A percentile compares a stretch with the other conserved stretches of the same genome.
These are phyloP conservation scores for Girardinus metallicus DNA, from an alignment of 2,797 vertebrate genomes.

Conservation along the genomic window DNA sequence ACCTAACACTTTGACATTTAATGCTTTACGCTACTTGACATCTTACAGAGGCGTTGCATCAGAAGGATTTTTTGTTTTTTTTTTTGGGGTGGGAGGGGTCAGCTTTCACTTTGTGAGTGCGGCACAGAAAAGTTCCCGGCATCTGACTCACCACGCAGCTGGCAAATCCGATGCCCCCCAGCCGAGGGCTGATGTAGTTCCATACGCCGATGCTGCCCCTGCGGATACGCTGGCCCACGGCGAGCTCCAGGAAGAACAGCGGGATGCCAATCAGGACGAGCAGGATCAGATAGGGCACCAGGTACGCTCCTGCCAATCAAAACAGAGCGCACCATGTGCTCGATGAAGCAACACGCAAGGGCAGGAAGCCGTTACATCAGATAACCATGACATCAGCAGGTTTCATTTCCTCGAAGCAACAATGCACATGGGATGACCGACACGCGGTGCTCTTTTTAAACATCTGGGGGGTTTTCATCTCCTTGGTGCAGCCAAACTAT, in stretches of 20 bases:
- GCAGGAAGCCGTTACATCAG: slow-evolving; percentile 21
- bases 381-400: neutral
- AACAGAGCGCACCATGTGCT: neutral
- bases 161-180: slow-evolving; percentile 96
- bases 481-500: slow-evolving; percentile 48
- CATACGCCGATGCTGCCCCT: slow-evolving; percentile 97
- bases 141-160: slow-evolving; percentile 91
- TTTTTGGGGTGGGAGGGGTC: no score
- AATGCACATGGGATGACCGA: neutral
- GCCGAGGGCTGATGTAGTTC: slow-evolving; percentile 97
- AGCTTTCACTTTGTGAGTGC: neutral
- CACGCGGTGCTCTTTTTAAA: neutral
- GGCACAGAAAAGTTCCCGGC: neutral
- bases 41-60: neutral
- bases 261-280: slow-evolving; percentile 95
- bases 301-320: slow-evolving; percentile 89
- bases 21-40: neutral
- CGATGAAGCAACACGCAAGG: neutral
- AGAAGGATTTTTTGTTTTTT: neutral
- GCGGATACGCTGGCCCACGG: slow-evolving; percentile 94
- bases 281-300: slow-evolving; percentile 94
- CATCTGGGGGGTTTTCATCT: slow-evolving; percentile 20
- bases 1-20: neutral
- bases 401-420: slow-evolving; percentile 15
- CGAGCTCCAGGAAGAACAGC: slow-evolving; percentile 97